Conservation (phyloP, 2,113 vertebrate genomes). For the Salminus brasiliensis region DNA sequence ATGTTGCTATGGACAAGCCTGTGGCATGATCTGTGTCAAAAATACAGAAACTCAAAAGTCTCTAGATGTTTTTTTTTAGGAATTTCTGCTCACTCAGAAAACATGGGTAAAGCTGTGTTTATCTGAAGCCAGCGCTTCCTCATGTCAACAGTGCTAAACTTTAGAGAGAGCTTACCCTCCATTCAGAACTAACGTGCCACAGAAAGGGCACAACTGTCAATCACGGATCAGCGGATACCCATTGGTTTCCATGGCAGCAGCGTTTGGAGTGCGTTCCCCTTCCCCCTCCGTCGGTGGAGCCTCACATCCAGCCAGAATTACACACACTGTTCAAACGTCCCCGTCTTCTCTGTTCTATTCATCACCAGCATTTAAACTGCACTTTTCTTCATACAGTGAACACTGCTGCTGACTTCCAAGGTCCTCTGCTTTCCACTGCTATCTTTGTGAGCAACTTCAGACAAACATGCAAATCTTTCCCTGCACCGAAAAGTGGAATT, state of each 20-base stretch:
- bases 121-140: constrained; percentile 14
- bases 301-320: constrained; percentile 11
- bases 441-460: neutral
- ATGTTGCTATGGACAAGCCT: neutral
- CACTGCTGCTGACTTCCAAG: neutral
- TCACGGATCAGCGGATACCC: constrained; percentile 47
- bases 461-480: neutral
- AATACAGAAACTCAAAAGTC: constrained; percentile 3
- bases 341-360: neutral
- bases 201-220: constrained; percentile 54
- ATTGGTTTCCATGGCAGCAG: constrained; percentile 45
- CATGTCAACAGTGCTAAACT: constrained; percentile 47
- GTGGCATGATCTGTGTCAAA: neutral
- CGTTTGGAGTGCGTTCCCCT: constrained; percentile 18
- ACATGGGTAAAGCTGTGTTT: constrained; percentile 11
- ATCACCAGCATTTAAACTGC: constrained; percentile 1
- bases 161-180: constrained; percentile 33
- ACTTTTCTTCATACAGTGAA: neutral
- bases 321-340: neutral
- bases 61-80: neutral
- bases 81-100: neutral
- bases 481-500: neutral
- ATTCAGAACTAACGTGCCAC: constrained; percentile 35
- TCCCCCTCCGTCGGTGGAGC: constrained; percentile 24
- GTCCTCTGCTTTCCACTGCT: neutral